Conservation (phyloP, 2,888 invertebrate genomes). For the Tholera decimalis region DNA sequence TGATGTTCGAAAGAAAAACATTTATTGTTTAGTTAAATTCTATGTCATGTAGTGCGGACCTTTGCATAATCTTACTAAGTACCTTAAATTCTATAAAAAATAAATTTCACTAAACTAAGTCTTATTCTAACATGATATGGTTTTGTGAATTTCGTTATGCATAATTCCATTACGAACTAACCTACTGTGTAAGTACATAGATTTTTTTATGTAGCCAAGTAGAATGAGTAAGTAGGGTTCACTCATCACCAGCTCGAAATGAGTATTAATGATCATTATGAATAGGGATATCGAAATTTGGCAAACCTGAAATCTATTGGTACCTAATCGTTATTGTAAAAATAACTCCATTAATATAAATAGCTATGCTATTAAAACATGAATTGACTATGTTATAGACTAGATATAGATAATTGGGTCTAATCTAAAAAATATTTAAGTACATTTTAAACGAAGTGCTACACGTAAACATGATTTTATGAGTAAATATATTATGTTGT, state of each 20-base stretch:
- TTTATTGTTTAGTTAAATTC: slow-evolving; percentile 5
- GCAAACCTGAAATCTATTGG: slow-evolving; percentile 60
- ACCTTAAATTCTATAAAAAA: slow-evolving; percentile 70
- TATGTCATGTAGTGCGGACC: slow-evolving; percentile 45
- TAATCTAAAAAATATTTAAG: slow-evolving; percentile 51
- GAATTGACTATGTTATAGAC: slow-evolving; percentile 67
- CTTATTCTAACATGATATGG: slow-evolving; percentile 87
- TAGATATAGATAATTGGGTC: slow-evolving; percentile 51
- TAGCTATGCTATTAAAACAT: slow-evolving; percentile 68
- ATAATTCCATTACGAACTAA: slow-evolving; percentile 57
- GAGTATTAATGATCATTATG: slow-evolving; percentile 28
- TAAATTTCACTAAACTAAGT: slow-evolving; percentile 65
- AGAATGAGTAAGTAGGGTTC: slow-evolving; percentile 13
- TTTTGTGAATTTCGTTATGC: slow-evolving; percentile 74
- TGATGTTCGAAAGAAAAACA: slow-evolving; percentile 20
- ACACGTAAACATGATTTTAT: slow-evolving; percentile 38
- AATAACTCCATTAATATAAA: slow-evolving; percentile 49
- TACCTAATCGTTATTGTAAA: slow-evolving; percentile 45
- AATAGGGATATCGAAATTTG: slow-evolving; percentile 55
- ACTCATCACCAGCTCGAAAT: slow-evolving; percentile 15
- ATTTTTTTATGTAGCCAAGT: slow-evolving; percentile 10
- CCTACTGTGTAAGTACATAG: slow-evolving; percentile 42
- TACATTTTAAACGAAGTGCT: slow-evolving; percentile 47
- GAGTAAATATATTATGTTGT: slow-evolving; percentile 43
- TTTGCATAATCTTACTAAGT: slow-evolving; percentile 65